Percentiles rank a stretch among this genome's conserved stretches.
Conservation (phyloP, 2,797 vertebrate species). For the Tapera naevia region DNA sequence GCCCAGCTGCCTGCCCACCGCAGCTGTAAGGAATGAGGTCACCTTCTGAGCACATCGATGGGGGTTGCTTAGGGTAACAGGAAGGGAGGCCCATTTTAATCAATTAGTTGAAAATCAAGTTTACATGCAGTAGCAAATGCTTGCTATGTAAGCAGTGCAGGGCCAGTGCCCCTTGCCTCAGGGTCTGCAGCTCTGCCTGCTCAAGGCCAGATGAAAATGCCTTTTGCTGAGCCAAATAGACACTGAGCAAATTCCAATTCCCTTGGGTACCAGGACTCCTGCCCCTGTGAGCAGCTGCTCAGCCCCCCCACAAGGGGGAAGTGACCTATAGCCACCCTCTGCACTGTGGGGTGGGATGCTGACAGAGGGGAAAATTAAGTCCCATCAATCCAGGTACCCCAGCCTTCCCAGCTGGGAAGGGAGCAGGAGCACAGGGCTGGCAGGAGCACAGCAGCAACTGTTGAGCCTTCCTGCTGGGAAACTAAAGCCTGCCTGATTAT, state of each 20-base stretch:
- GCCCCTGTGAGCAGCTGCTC: background rate
- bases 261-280: background rate
- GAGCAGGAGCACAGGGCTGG: too few species aligned
- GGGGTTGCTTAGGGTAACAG: slow-evolving; percentile 28
- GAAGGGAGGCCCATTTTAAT: background rate
- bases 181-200: fast-evolving
- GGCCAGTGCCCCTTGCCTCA: background rate
- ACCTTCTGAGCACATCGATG: background rate
- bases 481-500: background rate
- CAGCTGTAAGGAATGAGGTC: slow-evolving; percentile 31
- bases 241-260: background rate
- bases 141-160: fast-evolving
- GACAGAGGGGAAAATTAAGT: background rate
- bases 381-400: background rate
- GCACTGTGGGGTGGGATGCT: fast-evolving
- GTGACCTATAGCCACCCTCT: fast-evolving
- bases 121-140: background rate
- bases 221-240: background rate
- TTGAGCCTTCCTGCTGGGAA: background rate
- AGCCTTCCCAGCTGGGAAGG: fast-evolving
- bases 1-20: background rate
- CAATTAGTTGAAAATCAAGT: background rate
- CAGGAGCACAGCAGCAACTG: background rate
- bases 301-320: fast-evolving
- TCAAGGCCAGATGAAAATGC: background rate